These are phyloP conservation scores for Blennius ocellaris DNA, from an alignment of 2,113 vertebrate species.

Conservation along the genomic window DNA sequence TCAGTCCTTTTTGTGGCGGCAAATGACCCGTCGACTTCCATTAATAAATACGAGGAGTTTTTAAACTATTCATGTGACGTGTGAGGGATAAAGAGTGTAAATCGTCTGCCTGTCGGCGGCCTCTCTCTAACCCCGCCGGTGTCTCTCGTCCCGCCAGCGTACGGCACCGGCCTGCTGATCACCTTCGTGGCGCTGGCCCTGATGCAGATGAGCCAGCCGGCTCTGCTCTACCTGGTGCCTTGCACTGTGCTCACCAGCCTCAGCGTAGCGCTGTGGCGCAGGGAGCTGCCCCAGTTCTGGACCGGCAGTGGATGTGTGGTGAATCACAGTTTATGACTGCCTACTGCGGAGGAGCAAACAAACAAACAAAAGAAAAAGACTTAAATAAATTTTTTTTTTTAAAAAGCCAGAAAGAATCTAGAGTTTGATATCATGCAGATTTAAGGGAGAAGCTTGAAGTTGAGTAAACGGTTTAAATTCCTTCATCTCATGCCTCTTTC, in stretches of 20 bases:
- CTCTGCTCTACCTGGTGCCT: slow-evolving; percentile 96
- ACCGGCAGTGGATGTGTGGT: slow-evolving; percentile 98
- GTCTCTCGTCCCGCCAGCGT: slow-evolving; percentile 79
- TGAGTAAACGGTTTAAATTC: slow-evolving; percentile 84
- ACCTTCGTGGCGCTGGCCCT: slow-evolving; percentile 94
- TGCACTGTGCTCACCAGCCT: slow-evolving; percentile 94
- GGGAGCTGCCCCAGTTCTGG: slow-evolving; percentile 94
- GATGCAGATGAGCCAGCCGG: slow-evolving; percentile 95
- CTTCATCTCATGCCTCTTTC: slow-evolving; percentile 59
- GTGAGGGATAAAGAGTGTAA: too few species aligned
- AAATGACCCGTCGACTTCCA: too few species aligned
- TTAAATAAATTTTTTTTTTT: too few species aligned
- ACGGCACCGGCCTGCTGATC: slow-evolving; percentile 94
- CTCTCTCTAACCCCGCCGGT: too few species aligned
- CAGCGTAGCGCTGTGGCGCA: slow-evolving; percentile 91
- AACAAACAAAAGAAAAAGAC: slow-evolving; percentile 16
- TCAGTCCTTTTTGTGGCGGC: too few species aligned
- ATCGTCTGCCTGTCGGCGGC: too few species aligned
- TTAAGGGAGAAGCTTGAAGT: slow-evolving; percentile 88
- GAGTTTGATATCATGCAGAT: slow-evolving; percentile 80
- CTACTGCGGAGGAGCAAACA: slow-evolving; percentile 75
- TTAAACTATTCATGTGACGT: too few species aligned
- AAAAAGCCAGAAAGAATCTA: slow-evolving; percentile 50
- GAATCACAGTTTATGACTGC: slow-evolving; percentile 98
- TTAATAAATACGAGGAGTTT: too few species aligned